These are phyloP conservation scores for Stegodyphus dumicola DNA, from an alignment of 1,140 invertebrate species.

Conservation along the genomic window DNA sequence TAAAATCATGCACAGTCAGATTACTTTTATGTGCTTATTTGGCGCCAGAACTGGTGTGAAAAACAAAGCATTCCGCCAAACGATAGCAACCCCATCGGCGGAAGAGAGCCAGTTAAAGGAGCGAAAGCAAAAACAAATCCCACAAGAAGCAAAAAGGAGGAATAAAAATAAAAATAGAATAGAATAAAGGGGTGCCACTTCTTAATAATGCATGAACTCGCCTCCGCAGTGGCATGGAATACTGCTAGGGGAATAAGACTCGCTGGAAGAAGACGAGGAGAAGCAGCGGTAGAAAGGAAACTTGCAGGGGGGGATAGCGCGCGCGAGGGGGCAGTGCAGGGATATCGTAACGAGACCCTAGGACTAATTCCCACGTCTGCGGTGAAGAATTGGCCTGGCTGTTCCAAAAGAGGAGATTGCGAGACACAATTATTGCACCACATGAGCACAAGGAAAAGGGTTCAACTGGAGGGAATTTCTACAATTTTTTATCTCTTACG, in stretches of 20 bases:
- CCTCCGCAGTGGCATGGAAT: conserved; percentile 25
- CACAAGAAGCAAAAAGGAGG: conserved; percentile 10
- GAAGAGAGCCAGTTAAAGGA: conserved; percentile 31
- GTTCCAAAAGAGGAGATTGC: conserved; percentile 40
- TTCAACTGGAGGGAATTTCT: not conserved
- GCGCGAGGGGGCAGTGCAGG: not conserved
- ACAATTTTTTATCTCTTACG: not conserved
- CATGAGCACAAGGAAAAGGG: conserved; percentile 4
- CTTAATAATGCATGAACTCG: conserved; percentile 60
- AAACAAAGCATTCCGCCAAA: conserved; percentile 28
- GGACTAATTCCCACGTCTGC: conserved; percentile 54
- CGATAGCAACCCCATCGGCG: conserved; percentile 11
- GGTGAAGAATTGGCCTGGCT: conserved; percentile 40
- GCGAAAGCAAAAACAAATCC: conserved; percentile 39
- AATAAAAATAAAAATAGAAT: conserved; percentile 41
- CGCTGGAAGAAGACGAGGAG: not conserved
- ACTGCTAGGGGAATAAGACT: conserved; percentile 18
- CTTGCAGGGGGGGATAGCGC: not conserved
- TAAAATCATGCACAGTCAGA: too few species aligned
- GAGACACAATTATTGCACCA: conserved; percentile 48
- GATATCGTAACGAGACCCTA: conserved; percentile 43
- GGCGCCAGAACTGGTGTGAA: not conserved
- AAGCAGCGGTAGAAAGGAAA: not conserved
- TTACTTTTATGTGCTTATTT: not conserved
- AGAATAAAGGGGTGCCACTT: conserved; percentile 56